Evolutionary conservation across 2,797 vertebrate species (phyloP).

Genomic region (Sphaeramia orbicularis): DNA sequence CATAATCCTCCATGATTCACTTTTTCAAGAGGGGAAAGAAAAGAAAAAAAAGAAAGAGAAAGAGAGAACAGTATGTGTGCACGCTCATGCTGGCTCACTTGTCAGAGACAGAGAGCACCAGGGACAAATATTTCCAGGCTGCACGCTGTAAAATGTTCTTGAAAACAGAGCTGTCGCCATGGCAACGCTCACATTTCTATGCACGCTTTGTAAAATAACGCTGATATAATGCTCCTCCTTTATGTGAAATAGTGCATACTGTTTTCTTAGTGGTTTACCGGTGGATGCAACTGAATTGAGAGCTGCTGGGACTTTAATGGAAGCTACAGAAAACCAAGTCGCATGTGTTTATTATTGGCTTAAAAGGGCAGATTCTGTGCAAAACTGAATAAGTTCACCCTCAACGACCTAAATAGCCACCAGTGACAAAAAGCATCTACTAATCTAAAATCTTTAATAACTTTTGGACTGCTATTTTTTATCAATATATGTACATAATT

Average conservation of each 20-base stretch:
- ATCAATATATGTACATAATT: no score
- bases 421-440: no score
- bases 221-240: conserved; percentile 27
- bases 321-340: no score
- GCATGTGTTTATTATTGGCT: no score
- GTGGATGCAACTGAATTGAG: conserved; percentile 2
- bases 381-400: no score
- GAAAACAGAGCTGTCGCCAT: conserved; percentile 77
- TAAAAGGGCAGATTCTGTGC: no score
- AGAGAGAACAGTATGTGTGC: not conserved
- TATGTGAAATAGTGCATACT: conserved; percentile 12
- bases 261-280: conserved; percentile 4
- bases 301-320: no score
- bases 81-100: conserved; percentile 39
- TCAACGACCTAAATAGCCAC: no score
- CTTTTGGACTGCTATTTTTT: no score
- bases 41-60: conserved; percentile 5
- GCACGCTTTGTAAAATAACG: conserved; percentile 39
- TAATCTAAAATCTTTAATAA: no score
- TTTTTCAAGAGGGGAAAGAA: conserved; percentile 46
- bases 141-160: conserved; percentile 78
- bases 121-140: conserved; percentile 84
- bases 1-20: conserved; percentile 76
- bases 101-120: conserved; percentile 60
- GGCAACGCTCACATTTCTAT: conserved; percentile 66